Evolutionary conservation across 2,113 vertebrate species (phyloP).

Genomic region (Thamnophis sirtalis): DNA sequence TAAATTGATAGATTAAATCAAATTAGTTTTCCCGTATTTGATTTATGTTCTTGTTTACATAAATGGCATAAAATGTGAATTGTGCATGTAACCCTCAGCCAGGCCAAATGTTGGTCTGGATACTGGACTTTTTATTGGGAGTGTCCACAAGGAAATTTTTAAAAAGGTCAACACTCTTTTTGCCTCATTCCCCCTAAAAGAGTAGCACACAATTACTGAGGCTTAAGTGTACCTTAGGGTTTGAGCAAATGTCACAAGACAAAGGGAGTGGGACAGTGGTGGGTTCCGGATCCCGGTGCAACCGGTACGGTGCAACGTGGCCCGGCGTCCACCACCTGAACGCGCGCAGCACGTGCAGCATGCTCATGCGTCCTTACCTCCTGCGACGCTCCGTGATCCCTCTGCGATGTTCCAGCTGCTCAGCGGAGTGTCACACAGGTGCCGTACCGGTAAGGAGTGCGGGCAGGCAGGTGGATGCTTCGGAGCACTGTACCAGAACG

Average conservation of each 20-base stretch:
- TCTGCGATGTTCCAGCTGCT: no score
- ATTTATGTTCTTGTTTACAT: background rate
- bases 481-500: no score
- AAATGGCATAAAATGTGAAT: background rate
- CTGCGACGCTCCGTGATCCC: no score
- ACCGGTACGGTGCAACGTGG: no score
- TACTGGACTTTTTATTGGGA: background rate
- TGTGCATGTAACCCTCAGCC: background rate
- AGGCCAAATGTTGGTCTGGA: background rate
- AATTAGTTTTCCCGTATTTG: background rate
- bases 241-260: background rate
- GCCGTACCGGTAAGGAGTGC: no score
- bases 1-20: background rate
- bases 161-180: background rate
- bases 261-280: background rate
- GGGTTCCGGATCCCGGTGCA: no score
- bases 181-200: background rate
- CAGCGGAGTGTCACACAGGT: no score
- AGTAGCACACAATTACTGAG: background rate
- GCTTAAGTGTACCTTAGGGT: background rate
- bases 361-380: no score
- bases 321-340: no score
- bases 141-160: background rate
- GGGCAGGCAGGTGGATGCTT: no score
- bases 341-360: no score